A percentile compares a stretch with the other conserved stretches of the same genome.
These are phyloP conservation scores for Gastrophysa polygoni DNA, from an alignment of 2,888 invertebrate genomes.

Conservation along the genomic window DNA sequence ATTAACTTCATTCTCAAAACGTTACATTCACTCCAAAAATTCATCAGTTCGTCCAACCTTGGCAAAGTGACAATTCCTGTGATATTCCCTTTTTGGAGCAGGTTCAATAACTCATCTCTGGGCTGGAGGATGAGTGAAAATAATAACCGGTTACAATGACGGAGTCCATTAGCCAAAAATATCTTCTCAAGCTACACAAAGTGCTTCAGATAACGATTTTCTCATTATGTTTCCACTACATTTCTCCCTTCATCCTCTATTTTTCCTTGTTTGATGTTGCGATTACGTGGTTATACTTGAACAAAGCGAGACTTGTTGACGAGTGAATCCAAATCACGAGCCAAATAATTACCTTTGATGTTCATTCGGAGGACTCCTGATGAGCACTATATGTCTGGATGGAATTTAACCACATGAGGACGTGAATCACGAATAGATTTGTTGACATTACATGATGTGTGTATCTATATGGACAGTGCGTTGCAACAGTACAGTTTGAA, in stretches of 20 bases:
- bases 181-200: background rate
- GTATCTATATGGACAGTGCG: too few species aligned
- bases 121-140: background rate
- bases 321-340: background rate
- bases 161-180: background rate
- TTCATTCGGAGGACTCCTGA: background rate
- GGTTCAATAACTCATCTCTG: background rate
- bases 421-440: too few species aligned
- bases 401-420: too few species aligned
- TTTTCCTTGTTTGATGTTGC: background rate
- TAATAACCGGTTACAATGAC: background rate
- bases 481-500: too few species aligned
- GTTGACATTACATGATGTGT: too few species aligned
- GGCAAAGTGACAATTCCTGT: too few species aligned
- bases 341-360: background rate
- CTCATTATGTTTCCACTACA: background rate
- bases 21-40: too few species aligned
- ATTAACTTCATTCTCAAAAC: too few species aligned
- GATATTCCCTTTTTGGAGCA: background rate
- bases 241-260: background rate
- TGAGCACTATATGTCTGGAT: too few species aligned
- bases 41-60: too few species aligned
- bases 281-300: background rate
- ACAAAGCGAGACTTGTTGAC: background rate
- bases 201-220: background rate